Base-by-base conservation (phyloP, 2,797 vertebrate genomes). In the Girardinus metallicus region DNA sequence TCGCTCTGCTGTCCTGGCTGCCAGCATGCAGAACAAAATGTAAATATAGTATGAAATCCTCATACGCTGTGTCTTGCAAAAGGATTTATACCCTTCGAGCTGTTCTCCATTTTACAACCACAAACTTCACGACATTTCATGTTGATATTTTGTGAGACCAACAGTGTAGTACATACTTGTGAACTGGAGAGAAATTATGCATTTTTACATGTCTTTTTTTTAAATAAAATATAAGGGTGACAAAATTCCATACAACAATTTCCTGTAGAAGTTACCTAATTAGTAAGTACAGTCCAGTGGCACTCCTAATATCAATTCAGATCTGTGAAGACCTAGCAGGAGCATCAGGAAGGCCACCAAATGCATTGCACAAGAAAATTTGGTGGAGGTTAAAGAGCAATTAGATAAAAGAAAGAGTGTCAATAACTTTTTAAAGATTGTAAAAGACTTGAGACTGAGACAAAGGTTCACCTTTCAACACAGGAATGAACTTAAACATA, bases 11-110 rank as follows among this genome's bases (percentile, higher is more conserved):
- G 78, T 83, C 0, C 29, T 73, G 49, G 77, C 68, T 81, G 78
- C 74, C 64, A 78, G 47, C 72, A 46, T 79, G 15, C 66, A 16
- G 64, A 81, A 77, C 36, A 68, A 80, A 78, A 83, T 70, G 73
- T 80, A 81, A 85, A 89, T 76, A 43, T 73, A 81, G 43, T 78
- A 10, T 68, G 80, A 87, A 77, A 36, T 80, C 43, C 75, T 81
- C 64, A 75, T 64, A 36, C 18, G 39, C 21, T 53, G 4, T 12
- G 36, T 23, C 10, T 70, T 43, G 66, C 36, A 15, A 41, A 26
- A 7, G 8, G 18, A 26, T 26, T 13, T 26, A n/a, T 26, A 2
- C 23, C 12, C 26, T 43, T 44, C 5, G 23, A 70, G 26, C 18
- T 26, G 41, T 41, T 70, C n/a, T 43, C 10, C 39, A 70, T 26